Conservation (phyloP, 2,113 vertebrate species). For the Hystrix brachyura region DNA sequence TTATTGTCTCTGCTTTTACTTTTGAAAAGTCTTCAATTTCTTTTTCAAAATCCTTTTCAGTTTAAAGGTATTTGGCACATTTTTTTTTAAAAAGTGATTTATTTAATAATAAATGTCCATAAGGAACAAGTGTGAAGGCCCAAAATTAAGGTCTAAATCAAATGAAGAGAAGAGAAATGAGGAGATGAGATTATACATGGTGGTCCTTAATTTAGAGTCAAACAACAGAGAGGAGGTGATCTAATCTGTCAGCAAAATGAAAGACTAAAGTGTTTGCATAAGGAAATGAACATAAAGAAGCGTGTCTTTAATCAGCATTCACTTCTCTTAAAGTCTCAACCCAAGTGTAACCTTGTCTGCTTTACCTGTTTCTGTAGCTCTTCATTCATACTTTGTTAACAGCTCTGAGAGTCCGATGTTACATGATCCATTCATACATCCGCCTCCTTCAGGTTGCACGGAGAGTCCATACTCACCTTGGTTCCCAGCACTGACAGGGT, state of each 20-base stretch:
- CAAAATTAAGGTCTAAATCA: background rate
- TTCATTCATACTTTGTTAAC: background rate
- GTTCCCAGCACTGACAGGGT: background rate
- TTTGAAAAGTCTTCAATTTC: background rate
- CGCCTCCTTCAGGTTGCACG: background rate
- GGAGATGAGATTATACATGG: background rate
- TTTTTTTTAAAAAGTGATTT: background rate
- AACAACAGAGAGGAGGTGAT: background rate
- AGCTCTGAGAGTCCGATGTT: background rate
- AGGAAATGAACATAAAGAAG: background rate
- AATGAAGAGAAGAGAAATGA: background rate
- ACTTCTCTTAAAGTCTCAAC: background rate
- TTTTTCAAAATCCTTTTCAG: slow-evolving; percentile 15
- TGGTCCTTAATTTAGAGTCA: background rate
- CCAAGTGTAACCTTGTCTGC: background rate
- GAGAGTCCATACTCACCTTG: background rate
- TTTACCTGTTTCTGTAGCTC: background rate
- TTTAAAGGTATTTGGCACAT: background rate
- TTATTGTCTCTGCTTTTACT: background rate
- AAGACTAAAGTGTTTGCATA: background rate
- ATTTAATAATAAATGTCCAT: background rate
- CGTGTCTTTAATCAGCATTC: background rate
- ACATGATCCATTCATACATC: background rate
- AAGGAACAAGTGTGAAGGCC: background rate
- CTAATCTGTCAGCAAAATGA: background rate